Conservation (phyloP, 2,888 invertebrate species). For the Spialia ferax region DNA sequence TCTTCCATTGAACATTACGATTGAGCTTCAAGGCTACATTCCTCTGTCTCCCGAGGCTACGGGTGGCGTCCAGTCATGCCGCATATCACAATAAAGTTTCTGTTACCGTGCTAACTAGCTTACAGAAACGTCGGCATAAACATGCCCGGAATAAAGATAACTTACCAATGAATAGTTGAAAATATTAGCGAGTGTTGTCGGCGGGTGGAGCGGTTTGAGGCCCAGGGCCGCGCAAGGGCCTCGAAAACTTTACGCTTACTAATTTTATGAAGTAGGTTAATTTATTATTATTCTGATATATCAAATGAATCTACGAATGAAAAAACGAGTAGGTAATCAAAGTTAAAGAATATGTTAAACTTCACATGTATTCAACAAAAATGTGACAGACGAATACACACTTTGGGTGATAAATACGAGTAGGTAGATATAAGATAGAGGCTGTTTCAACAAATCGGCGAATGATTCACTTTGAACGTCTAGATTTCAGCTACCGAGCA, state of each 20-base stretch:
- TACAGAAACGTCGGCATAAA: conserved; percentile 66
- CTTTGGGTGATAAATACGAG: too few species aligned
- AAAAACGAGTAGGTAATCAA: neutral
- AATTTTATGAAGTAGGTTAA: neutral
- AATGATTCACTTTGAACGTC: conserved; percentile 5
- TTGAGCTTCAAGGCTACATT: conserved; percentile 64
- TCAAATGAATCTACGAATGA: neutral
- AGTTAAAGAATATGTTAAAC: neutral
- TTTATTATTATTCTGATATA: neutral
- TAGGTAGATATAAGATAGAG: too few species aligned
- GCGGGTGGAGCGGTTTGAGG: conserved; percentile 55
- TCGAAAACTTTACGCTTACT: neutral
- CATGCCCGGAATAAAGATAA: conserved; percentile 70
- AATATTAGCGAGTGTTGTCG: conserved; percentile 61
- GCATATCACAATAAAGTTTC: conserved; percentile 64
- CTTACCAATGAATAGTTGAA: conserved; percentile 67
- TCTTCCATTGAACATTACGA: conserved; percentile 63
- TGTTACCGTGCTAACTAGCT: conserved; percentile 49
- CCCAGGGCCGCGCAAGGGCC: conserved; percentile 16
- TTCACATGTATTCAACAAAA: neutral
- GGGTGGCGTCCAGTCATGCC: conserved; percentile 50
- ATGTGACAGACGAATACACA: neutral
- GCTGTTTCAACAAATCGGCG: neutral
- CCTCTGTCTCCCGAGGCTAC: conserved; percentile 48
- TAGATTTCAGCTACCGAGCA: conserved; percentile 45